Evolutionary conservation across 2,797 vertebrate species (phyloP), one percentile per base, ranked within the genome.

Genomic region (Neostethus bicornis): DNA sequence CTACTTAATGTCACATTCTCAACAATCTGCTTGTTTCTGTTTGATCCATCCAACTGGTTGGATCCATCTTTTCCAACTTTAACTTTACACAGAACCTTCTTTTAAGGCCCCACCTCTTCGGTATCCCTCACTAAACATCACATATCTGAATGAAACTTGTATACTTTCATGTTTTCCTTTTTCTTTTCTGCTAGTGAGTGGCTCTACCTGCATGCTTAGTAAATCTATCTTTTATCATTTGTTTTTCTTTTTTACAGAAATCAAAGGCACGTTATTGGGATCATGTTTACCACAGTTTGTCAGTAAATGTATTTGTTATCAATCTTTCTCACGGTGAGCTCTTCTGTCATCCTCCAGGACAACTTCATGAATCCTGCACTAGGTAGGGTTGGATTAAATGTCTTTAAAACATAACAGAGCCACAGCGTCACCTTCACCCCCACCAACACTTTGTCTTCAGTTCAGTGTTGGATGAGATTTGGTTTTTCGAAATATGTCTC

Each of bases 51-150:
- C 16, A 23, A 45, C 57, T 46, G 31, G 25, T 52, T 56, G 19
- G 8, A 52, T 31, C 12, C 8, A 14, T 38, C 23, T 55, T n/a
- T 34, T n/a, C 5, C 2, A 29, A 56, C n/a, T 51, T 63, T 48
- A 52, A 20, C 47, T 28, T 16, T 46, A 21, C 41, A 45, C 44
- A 62, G n/a, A 54, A 24, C 61, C 2, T 58, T 34, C 29, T 32
- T 17, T 69, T 75, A 90, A 90, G 90, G 88, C 84, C 89, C 87
- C 78, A 87, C 89, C 91, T 91, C 81, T 78, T 83, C 82, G n/a
- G n/a, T n/a, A n/a, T n/a, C n/a, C n/a, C n/a, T n/a, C n/a, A n/a
- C n/a, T n/a, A n/a, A n/a, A n/a, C n/a, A n/a, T n/a, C n/a, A n/a
- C n/a, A 49, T 68, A 69, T 71, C 78, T 72, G 75, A n/a, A 24